Conservation (phyloP, 1,140 invertebrate genomes). For the Cydia fagiglandana region DNA sequence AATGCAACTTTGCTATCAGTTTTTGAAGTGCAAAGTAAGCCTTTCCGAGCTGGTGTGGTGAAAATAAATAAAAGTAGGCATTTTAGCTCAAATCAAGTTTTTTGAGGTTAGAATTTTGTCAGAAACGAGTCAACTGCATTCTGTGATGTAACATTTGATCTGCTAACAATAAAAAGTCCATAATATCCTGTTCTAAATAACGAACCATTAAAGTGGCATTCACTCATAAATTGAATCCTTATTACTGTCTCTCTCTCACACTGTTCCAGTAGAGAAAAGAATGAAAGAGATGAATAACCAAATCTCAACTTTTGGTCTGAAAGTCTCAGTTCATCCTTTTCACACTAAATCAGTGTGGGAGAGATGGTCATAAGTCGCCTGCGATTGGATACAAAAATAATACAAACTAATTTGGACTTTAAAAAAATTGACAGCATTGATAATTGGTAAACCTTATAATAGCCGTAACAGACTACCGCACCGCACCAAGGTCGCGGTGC, state of each 20-base stretch:
- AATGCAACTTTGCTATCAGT: too few species aligned
- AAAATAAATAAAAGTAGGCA: too few species aligned
- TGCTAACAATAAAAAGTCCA: constrained; percentile 13
- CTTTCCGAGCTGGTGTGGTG: too few species aligned
- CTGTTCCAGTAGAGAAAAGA: not conserved
- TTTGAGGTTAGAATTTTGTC: not conserved
- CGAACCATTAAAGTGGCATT: not conserved
- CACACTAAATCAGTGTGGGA: not conserved
- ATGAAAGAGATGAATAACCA: not conserved
- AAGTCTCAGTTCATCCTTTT: not conserved
- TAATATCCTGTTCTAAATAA: constrained; percentile 5
- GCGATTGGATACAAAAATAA: not conserved
- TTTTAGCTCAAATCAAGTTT: not conserved
- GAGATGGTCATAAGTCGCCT: not conserved
- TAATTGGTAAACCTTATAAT: too few species aligned
- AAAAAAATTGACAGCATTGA: not conserved
- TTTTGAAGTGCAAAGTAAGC: too few species aligned
- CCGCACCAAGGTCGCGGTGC: too few species aligned
- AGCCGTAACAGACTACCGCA: too few species aligned
- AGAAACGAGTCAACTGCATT: not conserved
- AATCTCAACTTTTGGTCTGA: not conserved
- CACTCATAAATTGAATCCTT: not conserved
- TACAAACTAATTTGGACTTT: not conserved
- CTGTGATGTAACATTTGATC: constrained; percentile 27
- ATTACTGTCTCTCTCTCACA: not conserved